Evolutionary conservation across 1,140 invertebrate species (phyloP).

Genomic region (Cherax destructor): DNA sequence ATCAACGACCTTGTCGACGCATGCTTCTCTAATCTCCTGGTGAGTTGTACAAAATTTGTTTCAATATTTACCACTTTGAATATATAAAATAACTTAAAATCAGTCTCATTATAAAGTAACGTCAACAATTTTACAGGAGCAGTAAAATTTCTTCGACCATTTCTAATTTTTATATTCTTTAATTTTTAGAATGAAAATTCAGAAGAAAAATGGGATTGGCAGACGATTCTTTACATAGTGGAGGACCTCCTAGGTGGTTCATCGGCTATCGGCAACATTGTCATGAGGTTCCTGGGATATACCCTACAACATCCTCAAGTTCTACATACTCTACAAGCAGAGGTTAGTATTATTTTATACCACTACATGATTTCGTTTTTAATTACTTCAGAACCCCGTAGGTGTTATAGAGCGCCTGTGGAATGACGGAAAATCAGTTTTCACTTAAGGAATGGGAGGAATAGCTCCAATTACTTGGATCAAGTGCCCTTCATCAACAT

Average conservation of each 20-base stretch:
- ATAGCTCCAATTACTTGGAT: too few species aligned
- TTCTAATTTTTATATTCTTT: neutral
- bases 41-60: constrained; percentile 28
- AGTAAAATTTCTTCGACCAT: neutral
- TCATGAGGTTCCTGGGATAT: constrained; percentile 82
- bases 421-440: too few species aligned
- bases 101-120: too few species aligned
- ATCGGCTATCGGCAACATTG: constrained; percentile 88
- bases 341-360: constrained; percentile 79
- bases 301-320: constrained; percentile 80
- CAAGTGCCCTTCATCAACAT: too few species aligned
- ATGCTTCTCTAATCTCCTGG: constrained; percentile 77
- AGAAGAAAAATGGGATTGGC: constrained; percentile 65
- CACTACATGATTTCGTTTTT: too few species aligned
- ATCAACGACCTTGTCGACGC: constrained; percentile 84
- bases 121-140: too few species aligned
- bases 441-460: too few species aligned
- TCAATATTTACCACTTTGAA: too few species aligned
- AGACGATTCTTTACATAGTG: constrained; percentile 71
- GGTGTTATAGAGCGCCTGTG: too few species aligned
- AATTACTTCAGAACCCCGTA: too few species aligned
- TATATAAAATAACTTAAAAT: too few species aligned
- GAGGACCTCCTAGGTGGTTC: constrained; percentile 87
- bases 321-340: constrained; percentile 81
- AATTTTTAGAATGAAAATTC: constrained; percentile 76